Conservation (phyloP, 2,888 invertebrate genomes). For the Synanthedon vespiformis region DNA sequence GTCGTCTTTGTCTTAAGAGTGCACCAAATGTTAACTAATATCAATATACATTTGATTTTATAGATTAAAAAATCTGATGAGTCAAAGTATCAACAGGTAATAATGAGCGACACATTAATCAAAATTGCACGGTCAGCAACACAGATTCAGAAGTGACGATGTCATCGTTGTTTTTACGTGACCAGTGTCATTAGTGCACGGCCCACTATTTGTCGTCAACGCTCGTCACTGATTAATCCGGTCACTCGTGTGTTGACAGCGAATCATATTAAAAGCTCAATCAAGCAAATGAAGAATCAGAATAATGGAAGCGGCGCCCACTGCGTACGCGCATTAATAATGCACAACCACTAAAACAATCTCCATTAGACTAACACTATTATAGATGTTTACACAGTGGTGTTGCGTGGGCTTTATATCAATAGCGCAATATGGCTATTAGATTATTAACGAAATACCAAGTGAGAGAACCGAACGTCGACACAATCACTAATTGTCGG, state of each 20-base stretch:
- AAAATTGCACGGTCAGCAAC: slow-evolving; percentile 10
- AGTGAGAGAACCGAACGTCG: background rate
- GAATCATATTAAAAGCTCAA: slow-evolving; percentile 69
- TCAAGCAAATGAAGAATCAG: slow-evolving; percentile 70
- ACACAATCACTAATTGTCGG: slow-evolving; percentile 4
- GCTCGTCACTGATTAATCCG: slow-evolving; percentile 56
- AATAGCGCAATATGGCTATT: background rate
- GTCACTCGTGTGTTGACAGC: slow-evolving; percentile 52
- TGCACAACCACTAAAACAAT: slow-evolving; percentile 63
- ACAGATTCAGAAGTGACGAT: slow-evolving; percentile 25
- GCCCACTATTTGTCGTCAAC: slow-evolving; percentile 46
- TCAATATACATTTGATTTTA: no score
- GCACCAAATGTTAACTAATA: no score
- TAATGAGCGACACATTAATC: slow-evolving; percentile 3
- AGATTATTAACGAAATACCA: background rate
- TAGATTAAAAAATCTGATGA: no score
- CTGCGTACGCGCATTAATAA: slow-evolving; percentile 70
- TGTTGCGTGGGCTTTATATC: background rate
- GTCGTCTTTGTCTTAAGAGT: no score
- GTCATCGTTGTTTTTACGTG: slow-evolving; percentile 53
- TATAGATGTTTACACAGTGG: slow-evolving; percentile 43
- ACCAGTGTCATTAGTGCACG: slow-evolving; percentile 46
- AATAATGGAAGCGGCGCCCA: slow-evolving; percentile 60
- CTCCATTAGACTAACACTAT: slow-evolving; percentile 63
- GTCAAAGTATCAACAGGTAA: no score